Base-by-base conservation (phyloP, 2,888 invertebrate genomes). In the Cephalotes varians region DNA sequence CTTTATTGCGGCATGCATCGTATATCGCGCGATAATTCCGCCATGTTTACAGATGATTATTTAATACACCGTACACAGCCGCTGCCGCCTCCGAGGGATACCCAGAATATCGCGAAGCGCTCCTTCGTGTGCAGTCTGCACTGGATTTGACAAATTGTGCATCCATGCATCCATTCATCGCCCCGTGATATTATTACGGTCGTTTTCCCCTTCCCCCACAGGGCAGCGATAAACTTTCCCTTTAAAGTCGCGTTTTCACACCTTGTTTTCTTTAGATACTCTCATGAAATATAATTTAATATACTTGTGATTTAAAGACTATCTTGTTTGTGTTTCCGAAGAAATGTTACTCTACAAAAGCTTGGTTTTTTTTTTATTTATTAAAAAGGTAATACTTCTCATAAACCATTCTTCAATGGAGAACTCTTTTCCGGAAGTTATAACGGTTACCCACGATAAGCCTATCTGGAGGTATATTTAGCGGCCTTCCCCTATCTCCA, bases 81-180 rank as follows among this genome's bases (percentile, higher is more conserved):
- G 12, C 3, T 21, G 12, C 18, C 44, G 18, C 72, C 44, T 44
- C 31, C 37, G 25, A 25, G 64, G 12, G 62, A 49, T 49, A 49
- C 18, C 3, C 21, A 10, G 6, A 34, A 7, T 12, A 54, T 21
- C 44, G 44, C n/a, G n/a, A 44, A 21, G 6, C 18, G 9, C 76
- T 12, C 15, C 6, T 72, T 58, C 15, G 58, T 28, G 21, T 56
- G 71, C 71, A 37, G 34, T 28, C 9, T 9, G 60, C 47, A 18
- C 2, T 21, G 10, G 18, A 21, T 56, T 67, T 77, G 69, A 77
- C 54, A 77, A 67, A 77, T 77, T 44, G 77, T 25, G 21, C 67
- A 67, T 54, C 62, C 64, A 74, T 64, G 49, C 25, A 34, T 54
- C 62, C 64, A 74, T 64, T 34, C 25, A 34, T 47, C 47, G 37